Evolutionary conservation across 2,888 invertebrate genomes (phyloP), one percentile per base, ranked within the genome.

Genomic region (Ceriagrion tenellum): DNA sequence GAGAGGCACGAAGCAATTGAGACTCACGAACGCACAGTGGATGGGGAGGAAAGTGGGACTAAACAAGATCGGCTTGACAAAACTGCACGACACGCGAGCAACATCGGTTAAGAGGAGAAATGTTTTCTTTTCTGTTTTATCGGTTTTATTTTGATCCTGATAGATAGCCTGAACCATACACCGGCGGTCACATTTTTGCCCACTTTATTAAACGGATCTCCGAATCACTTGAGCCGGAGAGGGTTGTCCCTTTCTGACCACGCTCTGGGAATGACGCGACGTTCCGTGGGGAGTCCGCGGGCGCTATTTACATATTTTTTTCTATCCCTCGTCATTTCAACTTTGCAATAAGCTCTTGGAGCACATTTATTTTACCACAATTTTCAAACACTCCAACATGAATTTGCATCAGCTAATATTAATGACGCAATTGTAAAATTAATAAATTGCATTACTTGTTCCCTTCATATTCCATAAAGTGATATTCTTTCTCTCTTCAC

Each of bases 11-110:
- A 35, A 26, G 81, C 30, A 35, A 81, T 35, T 13, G 26, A 89
- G 23, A 16, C 55, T 26, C 20, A n/a, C n/a, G n/a, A 16, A 35
- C 26, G 26, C 23, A 88, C 13, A 40, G 40, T 13, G 47, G 35
- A 20, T 40, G 20, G 63, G 35, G 91, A 20, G 59, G 59, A 69
- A 35, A 23, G 35, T 26, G 91, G 63, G 91, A 91, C 40, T 55
- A 91, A 69, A 91, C 91, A 63, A 63, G 63, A 30, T 6, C 91
- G 47, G 63, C 91, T 63, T 63, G 91, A 69, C 40, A 91, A 63
- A 40, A 59, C 63, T 63, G 35, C 63, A 23, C 26, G 35, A 40
- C 91, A 91, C 91, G 91, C 91, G 40, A 91, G 55, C n/a, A 26
- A 26, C 88, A 88, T 55, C 90, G 69, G 10, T 35, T 4, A 13